A percentile compares a stretch with the other conserved stretches of the same genome.
Evolutionary conservation across 2,888 invertebrate genomes (phyloP).

Genomic region (Lasioglossum morio): DNA sequence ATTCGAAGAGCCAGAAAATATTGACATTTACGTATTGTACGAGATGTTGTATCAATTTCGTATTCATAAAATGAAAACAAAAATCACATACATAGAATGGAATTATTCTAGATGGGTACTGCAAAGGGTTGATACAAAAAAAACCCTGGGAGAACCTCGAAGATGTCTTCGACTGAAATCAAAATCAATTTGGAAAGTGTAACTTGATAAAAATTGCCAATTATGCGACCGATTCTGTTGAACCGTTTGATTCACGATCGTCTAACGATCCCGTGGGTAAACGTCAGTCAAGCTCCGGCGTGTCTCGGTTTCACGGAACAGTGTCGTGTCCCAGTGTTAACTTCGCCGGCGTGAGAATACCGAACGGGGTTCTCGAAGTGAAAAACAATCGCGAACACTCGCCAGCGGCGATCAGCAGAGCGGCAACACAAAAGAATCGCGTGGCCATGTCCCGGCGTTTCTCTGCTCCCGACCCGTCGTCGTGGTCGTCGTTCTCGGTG

Average conservation of each 20-base stretch:
- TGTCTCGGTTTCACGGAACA: background rate
- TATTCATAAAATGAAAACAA: too few species aligned
- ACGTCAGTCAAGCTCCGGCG: background rate
- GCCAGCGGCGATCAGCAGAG: conserved; percentile 68
- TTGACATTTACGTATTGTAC: too few species aligned
- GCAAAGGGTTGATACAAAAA: background rate
- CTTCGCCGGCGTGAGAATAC: conserved; percentile 27
- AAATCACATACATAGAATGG: too few species aligned
- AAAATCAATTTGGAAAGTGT: background rate
- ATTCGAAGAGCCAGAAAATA: background rate
- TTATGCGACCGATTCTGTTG: background rate
- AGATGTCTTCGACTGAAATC: too few species aligned
- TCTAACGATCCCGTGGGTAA: background rate
- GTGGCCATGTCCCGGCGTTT: conserved; percentile 59
- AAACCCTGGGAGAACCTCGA: background rate
- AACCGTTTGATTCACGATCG: background rate
- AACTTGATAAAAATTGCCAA: background rate
- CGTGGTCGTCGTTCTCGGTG: conserved; percentile 21
- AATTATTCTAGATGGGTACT: too few species aligned
- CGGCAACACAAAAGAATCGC: conserved; percentile 79
- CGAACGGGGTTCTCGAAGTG: conserved; percentile 29
- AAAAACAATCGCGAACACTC: conserved; percentile 52
- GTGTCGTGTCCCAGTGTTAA: background rate
- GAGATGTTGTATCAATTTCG: too few species aligned
- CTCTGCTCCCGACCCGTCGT: conserved; percentile 8